Base-by-base conservation (phyloP, 2,797 vertebrate genomes). In the Monodelphis domestica region DNA sequence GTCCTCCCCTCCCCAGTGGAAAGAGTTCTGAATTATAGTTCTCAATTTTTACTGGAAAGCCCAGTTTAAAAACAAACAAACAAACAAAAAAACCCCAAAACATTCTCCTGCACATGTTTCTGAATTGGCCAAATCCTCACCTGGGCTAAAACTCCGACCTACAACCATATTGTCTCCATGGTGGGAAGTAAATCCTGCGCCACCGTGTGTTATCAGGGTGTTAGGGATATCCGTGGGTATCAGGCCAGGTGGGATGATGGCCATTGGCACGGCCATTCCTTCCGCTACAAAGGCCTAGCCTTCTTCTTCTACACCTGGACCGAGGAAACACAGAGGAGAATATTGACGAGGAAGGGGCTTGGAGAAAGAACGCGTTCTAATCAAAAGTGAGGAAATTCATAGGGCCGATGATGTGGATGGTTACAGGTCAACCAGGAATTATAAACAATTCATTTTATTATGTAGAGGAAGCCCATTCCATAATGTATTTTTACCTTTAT, bases 361-460 rank as follows among this genome's bases (percentile, higher is more conserved):
- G 95, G 97, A 98, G 94, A 96, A 97, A 95, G 91, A 97, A 96
- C 30, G 38, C 1, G 87, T 93, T 97, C 94, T 97, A 97, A n/a
- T n/a, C n/a, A n/a, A n/a, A 91, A 91, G 63, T 94, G 91, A 95
- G 94, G 95, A 97, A 97, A 96, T 97, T 96, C 98, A 95, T 95
- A 96, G 96, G 93, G 96, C 59, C 88, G 55, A 95, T 96, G 97
- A 98, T 97, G 97, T 96, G 52, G 93, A 95, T 91, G 95, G 93
- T 97, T 98, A 1, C 94, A 97, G 98, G 97, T 97, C 97, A 97
- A 96, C 95, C 56, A 97, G 97, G 97, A 97, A 98, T 98, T 98
- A 97, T 95, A 98, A 96, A 97, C 96, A 97, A 92, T 90, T 92
- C n/a, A 97, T 97, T 98, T 97, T 95, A 97, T 97, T 96, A 96